Evolutionary conservation across 1,140 invertebrate genomes (phyloP), one percentile per base, ranked within the genome.

Genomic region (Cherax quadricarinatus): DNA sequence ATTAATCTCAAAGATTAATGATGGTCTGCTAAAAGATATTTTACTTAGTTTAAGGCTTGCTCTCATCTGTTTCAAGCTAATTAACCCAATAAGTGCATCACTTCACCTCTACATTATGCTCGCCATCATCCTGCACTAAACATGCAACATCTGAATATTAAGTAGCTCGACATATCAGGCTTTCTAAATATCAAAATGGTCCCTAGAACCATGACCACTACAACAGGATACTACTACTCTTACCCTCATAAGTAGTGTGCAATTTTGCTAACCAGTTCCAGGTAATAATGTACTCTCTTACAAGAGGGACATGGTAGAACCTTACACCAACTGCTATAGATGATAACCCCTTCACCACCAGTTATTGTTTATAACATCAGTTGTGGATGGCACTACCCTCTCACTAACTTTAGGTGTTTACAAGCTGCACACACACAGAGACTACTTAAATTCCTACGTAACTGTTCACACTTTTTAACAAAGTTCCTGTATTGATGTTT

Each of bases 191-290:
- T 85, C 83, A 91, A 91, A 85, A 78, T 91, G 89, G 89, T 83
- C 89, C 89, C 89, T 79, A 86, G 82, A 91, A 91, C 89, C 89
- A 86, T 79, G 83, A 85, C 53, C 73, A 91, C 41, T 79, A 85
- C 30, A 85, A 80, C 75, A 89, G 10, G 57, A 86, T 62, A 79
- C 79, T 18, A 62, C 53, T 88, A 60, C 24, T 80, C 51, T 88
- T 53, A 80, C 75, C 48, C 66, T 57, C 83, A 86, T n/a, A 21
- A 62, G 21, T 48, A 30, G 16, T 81, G 83, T 48, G 21, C 14
- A 21, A 30, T 21, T 81, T 21, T 41, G 21, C 57, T 60, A n/a
- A 70, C 24, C 16, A 86, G 57, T 66, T 12, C 16, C 30, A 79
- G 53, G 53, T 57, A 14, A 14, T 57, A 57, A 9, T 57, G 30